Conservation (phyloP, 1,140 invertebrate genomes). For the Megalonaias nervosa region DNA sequence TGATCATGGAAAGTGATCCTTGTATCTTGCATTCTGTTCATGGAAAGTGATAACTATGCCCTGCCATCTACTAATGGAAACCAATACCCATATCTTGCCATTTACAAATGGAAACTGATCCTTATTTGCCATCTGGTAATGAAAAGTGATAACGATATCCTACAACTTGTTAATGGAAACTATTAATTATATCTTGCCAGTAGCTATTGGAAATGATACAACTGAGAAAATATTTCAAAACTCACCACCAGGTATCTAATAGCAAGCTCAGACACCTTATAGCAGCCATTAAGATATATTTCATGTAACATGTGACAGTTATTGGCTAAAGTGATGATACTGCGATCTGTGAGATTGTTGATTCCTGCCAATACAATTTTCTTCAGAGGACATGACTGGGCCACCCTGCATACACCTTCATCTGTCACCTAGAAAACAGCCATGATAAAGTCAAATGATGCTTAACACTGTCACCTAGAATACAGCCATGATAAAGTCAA, state of each 20-base stretch:
- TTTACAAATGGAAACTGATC: too few relatives aligned
- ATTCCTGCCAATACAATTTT: slow-evolving; percentile 60
- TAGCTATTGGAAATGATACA: too few relatives aligned
- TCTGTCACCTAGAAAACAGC: slow-evolving; percentile 60
- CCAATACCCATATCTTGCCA: too few relatives aligned
- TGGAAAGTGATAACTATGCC: too few relatives aligned
- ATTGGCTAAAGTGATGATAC: slow-evolving; percentile 66
- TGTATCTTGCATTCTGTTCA: too few relatives aligned
- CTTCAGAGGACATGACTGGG: slow-evolving; percentile 51
- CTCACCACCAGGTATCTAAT: slow-evolving; percentile 62
- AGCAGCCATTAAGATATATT: slow-evolving; percentile 67
- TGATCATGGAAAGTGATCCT: too few relatives aligned
- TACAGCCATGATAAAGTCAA: neutral
- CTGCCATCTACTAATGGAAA: too few relatives aligned
- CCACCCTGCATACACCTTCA: slow-evolving; percentile 57
- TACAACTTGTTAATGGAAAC: too few relatives aligned
- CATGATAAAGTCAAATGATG: neutral
- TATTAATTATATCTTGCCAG: too few relatives aligned
- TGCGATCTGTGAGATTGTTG: slow-evolving; percentile 62
- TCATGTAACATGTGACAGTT: slow-evolving; percentile 62
- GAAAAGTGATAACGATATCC: too few relatives aligned
- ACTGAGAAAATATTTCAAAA: slow-evolving; percentile 1
- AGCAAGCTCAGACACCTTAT: slow-evolving; percentile 55
- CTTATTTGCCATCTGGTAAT: too few relatives aligned
- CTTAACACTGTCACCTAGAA: too few relatives aligned